phyloP scores from a whole-genome alignment of 2,888 invertebrate species.

The Sinotaia quadrata region DNA sequence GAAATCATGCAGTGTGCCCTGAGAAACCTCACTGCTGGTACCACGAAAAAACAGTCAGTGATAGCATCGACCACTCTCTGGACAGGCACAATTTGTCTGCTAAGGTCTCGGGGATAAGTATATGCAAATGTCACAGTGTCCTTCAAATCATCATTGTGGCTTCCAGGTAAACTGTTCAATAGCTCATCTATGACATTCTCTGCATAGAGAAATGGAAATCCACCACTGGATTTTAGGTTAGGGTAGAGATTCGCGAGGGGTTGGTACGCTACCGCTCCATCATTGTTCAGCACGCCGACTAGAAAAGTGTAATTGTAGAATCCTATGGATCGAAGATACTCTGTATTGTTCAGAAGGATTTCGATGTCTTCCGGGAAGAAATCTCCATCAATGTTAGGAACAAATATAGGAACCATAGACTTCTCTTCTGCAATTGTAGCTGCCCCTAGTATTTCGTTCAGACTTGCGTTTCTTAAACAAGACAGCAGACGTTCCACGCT shows the following conservation, averaged over 20 bases:
- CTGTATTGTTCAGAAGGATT: constrained; percentile 14
- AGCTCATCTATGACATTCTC: not conserved
- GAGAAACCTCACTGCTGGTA: not conserved
- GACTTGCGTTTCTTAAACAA: too few species aligned
- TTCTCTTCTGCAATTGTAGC: too few species aligned
- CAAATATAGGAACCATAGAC: too few species aligned
- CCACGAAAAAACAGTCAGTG: not conserved
- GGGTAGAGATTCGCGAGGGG: not conserved
- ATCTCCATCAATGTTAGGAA: constrained; percentile 21
- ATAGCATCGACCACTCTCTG: not conserved
- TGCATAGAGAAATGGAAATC: not conserved
- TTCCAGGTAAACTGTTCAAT: not conserved
- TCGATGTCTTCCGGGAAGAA: constrained; percentile 19
- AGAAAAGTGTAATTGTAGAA: constrained; percentile 26
- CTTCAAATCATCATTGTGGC: too few species aligned
- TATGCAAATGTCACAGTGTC: constrained; percentile 7
- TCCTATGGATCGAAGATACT: constrained; percentile 26
- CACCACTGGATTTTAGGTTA: not conserved
- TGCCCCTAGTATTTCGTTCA: too few species aligned
- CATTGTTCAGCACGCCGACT: constrained; percentile 22
- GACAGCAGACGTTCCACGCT: too few species aligned
- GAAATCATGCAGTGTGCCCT: not conserved
- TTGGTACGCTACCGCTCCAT: not conserved
- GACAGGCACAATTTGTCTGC: not conserved
- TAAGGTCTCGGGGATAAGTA: constrained; percentile 5